Percentiles rank a stretch among this genome's conserved stretches.
Evolutionary conservation across 1,140 invertebrate species (phyloP).

Genomic region (Ostrea denselamellosa): DNA sequence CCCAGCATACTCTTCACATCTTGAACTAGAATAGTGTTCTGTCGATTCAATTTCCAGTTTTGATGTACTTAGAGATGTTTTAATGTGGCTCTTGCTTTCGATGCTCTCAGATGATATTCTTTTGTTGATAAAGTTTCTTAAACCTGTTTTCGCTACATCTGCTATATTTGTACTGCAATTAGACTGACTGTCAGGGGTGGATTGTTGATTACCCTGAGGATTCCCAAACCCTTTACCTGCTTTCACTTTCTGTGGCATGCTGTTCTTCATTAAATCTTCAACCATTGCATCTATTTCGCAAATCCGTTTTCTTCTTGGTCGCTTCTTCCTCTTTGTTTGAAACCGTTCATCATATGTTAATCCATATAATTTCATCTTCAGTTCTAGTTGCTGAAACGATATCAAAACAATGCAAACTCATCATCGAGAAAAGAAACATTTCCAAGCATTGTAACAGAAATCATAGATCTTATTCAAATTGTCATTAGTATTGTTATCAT

Average conservation of each 20-base stretch:
- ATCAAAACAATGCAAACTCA: not conserved
- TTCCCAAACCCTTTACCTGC: not conserved
- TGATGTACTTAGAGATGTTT: not conserved
- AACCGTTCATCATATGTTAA: slow-evolving; percentile 40
- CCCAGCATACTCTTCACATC: not conserved
- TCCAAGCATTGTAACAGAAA: not conserved
- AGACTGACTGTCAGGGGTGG: not conserved
- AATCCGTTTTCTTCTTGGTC: not conserved
- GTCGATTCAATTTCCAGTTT: not conserved
- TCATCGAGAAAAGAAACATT: not conserved
- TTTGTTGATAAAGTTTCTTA: slow-evolving; percentile 16
- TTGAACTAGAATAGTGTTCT: not conserved
- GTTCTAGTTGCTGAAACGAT: slow-evolving; percentile 69
- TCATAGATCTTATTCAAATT: no score
- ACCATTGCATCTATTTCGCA: slow-evolving; percentile 29
- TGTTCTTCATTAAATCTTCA: not conserved
- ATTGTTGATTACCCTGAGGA: not conserved
- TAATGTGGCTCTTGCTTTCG: not conserved
- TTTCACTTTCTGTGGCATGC: not conserved
- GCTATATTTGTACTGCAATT: not conserved
- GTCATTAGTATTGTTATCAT: no score
- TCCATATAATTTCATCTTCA: slow-evolving; percentile 70
- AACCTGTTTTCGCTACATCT: not conserved
- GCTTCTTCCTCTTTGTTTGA: slow-evolving; percentile 14
- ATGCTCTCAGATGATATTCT: not conserved